Evolutionary conservation across 2,888 invertebrate species (phyloP).

Genomic region (Adelphocoris suturalis): DNA sequence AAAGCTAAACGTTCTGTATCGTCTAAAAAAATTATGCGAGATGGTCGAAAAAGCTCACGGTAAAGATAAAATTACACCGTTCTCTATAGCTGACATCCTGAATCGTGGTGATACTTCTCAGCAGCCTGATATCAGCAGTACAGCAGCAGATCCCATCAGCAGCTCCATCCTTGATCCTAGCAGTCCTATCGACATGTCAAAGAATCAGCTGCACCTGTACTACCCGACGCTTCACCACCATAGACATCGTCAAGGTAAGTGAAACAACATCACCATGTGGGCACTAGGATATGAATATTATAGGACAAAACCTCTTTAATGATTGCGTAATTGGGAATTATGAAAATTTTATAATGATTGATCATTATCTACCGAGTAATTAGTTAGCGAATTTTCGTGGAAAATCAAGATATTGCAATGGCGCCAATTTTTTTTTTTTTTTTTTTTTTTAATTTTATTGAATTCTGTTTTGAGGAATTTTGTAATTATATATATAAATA

Average conservation of each 20-base stretch:
- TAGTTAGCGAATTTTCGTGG: no score
- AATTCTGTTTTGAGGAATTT: no score
- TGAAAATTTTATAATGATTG: no score
- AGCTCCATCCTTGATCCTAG: neutral
- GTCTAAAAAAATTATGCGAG: slow-evolving; percentile 52
- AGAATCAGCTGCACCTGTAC: slow-evolving; percentile 63
- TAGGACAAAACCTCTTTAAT: no score
- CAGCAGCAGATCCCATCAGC: neutral
- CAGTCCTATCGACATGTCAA: slow-evolving; percentile 68
- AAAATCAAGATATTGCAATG: no score
- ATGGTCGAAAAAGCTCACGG: slow-evolving; percentile 67
- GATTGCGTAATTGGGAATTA: no score
- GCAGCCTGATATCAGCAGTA: neutral
- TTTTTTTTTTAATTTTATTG: no score
- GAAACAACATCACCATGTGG: no score
- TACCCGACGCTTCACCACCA: slow-evolving; percentile 52
- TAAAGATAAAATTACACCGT: slow-evolving; percentile 72
- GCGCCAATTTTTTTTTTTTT: no score
- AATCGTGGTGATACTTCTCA: slow-evolving; percentile 63
- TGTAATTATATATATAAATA: no score
- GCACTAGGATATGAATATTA: no score
- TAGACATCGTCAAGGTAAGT: slow-evolving; percentile 57
- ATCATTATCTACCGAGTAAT: no score
- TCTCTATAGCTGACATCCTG: slow-evolving; percentile 73
- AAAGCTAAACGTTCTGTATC: neutral